Conservation (phyloP, 1,140 invertebrate species). For the Drosophila ficusphila region DNA sequence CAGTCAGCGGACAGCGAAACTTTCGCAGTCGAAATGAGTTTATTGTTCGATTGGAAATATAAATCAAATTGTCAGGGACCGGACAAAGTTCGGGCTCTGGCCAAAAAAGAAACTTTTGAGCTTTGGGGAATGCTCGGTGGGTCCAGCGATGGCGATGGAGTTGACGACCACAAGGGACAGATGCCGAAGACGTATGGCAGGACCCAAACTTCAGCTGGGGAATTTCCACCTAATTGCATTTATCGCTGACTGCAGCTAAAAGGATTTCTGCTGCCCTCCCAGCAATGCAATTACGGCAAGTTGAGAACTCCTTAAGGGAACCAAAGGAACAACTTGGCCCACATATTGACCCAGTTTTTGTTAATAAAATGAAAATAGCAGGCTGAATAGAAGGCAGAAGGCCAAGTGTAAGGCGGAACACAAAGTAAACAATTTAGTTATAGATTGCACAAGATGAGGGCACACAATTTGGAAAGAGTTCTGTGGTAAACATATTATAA, state of each 20-base stretch:
- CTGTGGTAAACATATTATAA: no score
- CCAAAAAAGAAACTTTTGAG: conserved; percentile 36
- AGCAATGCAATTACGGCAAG: conserved; percentile 59
- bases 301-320: conserved; percentile 30
- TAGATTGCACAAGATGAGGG: neutral
- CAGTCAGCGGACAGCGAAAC: conserved; percentile 28
- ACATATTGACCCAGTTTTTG: conserved; percentile 60
- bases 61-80: conserved; percentile 54
- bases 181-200: conserved; percentile 1
- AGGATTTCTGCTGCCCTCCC: conserved; percentile 34
- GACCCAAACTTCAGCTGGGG: conserved; percentile 21
- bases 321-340: conserved; percentile 37
- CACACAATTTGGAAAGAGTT: no score
- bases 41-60: conserved; percentile 67
- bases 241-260: conserved; percentile 45
- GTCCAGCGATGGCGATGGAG: neutral
- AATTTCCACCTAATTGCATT: conserved; percentile 63
- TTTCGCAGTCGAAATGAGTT: conserved; percentile 51
- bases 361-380: conserved; percentile 11
- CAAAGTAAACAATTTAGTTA: conserved; percentile 35
- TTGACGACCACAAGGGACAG: conserved; percentile 27
- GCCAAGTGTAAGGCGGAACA: conserved; percentile 19
- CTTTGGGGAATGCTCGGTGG: conserved; percentile 24
- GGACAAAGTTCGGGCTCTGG: conserved; percentile 39
- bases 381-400: neutral